Evolutionary conservation across 2,797 vertebrate species (phyloP), one percentile per base, ranked within the genome.

Genomic region (Pseudopleuronectes americanus): DNA sequence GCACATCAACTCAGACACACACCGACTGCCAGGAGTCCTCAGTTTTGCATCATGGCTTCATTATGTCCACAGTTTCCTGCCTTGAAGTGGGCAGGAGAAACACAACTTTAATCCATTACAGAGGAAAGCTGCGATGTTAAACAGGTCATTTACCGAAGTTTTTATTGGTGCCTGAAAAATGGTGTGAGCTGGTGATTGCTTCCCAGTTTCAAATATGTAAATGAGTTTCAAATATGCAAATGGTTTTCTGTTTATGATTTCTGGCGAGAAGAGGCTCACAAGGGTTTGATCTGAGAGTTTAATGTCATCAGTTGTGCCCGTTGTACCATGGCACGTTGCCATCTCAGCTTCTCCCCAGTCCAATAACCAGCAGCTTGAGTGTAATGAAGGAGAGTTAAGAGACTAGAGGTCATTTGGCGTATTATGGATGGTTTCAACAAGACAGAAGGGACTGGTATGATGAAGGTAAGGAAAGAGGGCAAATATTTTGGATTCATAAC

Each of bases 351-450:
- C 80, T 85, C 81, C 76, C 73, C 80, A 79, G 83, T 80, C 85
- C 85, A 88, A 87, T 88, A 89, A 91, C 82, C 79, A 84, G 84
- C 80, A 87, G 89, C 89, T 84, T 83, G 85, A 87, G 83, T 87
- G 80, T 85, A 87, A 90, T 86, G 84, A 85, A 91, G 87, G 72
- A 91, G 79, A 87, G 84, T 89, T 85, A 74, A 84, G 86, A 87
- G 83, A 84, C 73, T 90, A 79, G 89, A 90, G 90, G 90, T 91
- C 86, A 88, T 92, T 91, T 88, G 69, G 71, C 83, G 85, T 69
- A 87, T 92, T 92, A 89, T 75, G 74, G 64, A 68, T 75, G 76
- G 80, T 82, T 82, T 83, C 71, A 80, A 83, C 70, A 80, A 89
- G 81, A 82, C 76, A 74, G 71, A 73, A 64, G 38, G 68, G 79